phyloP scores from a whole-genome alignment of 1,140 invertebrate genomes.

The Habropoda laboriosa region DNA sequence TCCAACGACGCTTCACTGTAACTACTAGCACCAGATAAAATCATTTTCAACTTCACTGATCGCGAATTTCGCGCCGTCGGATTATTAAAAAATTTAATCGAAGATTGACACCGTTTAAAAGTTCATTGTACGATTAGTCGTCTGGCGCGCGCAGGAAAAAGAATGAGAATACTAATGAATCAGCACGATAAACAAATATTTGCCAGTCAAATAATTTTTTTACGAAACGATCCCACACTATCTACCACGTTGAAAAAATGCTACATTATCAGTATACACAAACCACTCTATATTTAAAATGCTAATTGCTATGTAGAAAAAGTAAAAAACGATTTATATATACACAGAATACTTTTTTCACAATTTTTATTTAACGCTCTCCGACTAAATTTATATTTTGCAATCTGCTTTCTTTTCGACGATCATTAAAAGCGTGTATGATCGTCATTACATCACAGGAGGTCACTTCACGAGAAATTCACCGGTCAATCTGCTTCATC shows the following conservation, averaged over 20 bases:
- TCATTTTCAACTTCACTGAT: background rate
- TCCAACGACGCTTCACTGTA: too few species aligned
- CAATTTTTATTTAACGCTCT: background rate
- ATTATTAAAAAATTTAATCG: background rate
- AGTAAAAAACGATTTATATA: background rate
- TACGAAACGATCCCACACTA: conserved; percentile 1
- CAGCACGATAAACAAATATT: background rate
- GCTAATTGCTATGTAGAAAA: background rate
- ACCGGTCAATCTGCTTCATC: too few species aligned
- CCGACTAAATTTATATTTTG: background rate
- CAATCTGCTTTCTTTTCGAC: too few species aligned
- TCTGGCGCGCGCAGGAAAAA: too few species aligned
- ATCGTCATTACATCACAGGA: too few species aligned
- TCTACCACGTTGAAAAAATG: conserved; percentile 9
- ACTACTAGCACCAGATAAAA: background rate
- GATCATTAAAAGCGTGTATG: too few species aligned
- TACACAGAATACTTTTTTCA: background rate
- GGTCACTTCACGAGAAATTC: too few species aligned
- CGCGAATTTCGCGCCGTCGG: background rate
- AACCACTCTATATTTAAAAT: background rate
- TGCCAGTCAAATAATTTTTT: background rate
- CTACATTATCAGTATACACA: background rate
- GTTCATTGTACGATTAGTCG: background rate
- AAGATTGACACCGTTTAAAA: background rate
- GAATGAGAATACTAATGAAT: background rate